Evolutionary conservation across 2,888 invertebrate species (phyloP).

Genomic region (Pristionchus mayeri): DNA sequence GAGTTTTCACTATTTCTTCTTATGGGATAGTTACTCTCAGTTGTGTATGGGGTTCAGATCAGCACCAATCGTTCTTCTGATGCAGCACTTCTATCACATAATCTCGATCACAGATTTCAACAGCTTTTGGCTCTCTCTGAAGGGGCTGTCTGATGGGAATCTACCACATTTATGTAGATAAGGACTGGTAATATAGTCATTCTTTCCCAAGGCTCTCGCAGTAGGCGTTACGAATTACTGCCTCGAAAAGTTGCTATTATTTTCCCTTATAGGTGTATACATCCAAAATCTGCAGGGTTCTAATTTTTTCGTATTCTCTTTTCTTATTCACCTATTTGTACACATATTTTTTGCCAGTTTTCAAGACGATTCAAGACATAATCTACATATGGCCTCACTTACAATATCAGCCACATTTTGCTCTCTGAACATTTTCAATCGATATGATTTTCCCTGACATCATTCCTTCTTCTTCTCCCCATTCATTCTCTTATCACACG

Average conservation of each 20-base stretch:
- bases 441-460: background rate
- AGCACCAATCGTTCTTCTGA: background rate
- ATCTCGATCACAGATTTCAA: constrained; percentile 32
- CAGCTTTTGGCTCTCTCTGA: background rate
- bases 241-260: no score
- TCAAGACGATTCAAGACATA: no score
- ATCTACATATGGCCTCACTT: no score
- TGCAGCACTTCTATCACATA: background rate
- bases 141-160: background rate
- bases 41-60: background rate
- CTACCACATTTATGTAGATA: background rate
- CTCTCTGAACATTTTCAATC: background rate
- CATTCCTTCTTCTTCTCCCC: background rate
- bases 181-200: background rate
- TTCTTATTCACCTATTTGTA: no score
- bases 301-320: no score
- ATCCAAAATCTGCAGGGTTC: no score
- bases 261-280: no score
- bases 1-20: no score
- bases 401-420: no score
- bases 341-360: no score
- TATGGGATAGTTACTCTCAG: no score
- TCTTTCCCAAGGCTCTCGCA: background rate
- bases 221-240: background rate
- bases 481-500: constrained; percentile 37